Evolutionary conservation across 1,140 invertebrate species (phyloP).

Genomic region (Polyergus mexicanus): DNA sequence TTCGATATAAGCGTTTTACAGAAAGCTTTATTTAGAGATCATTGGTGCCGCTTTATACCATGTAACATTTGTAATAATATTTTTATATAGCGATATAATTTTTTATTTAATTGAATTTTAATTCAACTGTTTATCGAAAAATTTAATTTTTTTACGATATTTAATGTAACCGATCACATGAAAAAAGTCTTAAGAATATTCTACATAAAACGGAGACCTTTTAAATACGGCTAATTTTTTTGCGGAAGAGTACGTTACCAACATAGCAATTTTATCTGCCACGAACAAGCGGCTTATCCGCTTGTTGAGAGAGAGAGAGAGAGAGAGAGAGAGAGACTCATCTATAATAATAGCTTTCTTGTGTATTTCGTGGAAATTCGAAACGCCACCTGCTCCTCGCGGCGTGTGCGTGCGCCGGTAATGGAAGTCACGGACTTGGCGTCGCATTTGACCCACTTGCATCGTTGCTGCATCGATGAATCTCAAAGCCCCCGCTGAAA

Average conservation of each 20-base stretch:
- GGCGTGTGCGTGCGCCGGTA: neutral
- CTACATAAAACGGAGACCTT: neutral
- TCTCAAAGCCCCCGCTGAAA: conserved; percentile 41
- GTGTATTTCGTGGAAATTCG: conserved; percentile 26
- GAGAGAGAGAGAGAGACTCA: neutral
- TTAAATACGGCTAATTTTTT: conserved; percentile 1
- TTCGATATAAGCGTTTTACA: neutral
- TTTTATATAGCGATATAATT: neutral
- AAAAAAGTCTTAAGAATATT: neutral
- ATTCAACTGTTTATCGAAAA: neutral
- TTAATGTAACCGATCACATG: neutral
- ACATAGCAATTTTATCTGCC: neutral
- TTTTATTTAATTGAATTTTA: conserved; percentile 6
- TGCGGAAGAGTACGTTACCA: neutral
- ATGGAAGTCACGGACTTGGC: conserved; percentile 48
- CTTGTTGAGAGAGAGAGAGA: neutral
- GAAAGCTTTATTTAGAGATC: conserved; percentile 30
- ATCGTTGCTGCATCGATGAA: conserved; percentile 26
- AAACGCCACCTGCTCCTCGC: conserved; percentile 20
- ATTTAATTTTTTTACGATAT: neutral
- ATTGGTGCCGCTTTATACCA: neutral
- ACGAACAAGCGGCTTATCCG: conserved; percentile 3
- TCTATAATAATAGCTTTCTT: conserved; percentile 14
- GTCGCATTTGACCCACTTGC: conserved; percentile 51
- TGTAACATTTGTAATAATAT: too few species aligned